Percentiles rank a stretch among this genome's conserved stretches.
Conservation (phyloP, 2,113 vertebrate species). For the Chlamydotis undulata region DNA sequence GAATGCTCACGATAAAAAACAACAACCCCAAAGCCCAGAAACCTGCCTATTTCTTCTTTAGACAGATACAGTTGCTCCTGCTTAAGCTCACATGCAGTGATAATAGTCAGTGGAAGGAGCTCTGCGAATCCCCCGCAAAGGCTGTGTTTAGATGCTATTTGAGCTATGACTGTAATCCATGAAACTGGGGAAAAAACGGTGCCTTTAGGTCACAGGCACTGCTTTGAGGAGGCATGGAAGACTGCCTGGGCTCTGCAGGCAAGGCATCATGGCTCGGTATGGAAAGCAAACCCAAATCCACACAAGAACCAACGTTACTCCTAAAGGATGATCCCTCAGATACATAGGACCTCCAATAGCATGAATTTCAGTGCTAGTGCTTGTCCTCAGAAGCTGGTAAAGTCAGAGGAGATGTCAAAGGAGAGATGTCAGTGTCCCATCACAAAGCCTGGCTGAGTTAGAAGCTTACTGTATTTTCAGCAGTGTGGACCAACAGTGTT, state of each 20-base stretch:
- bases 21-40: not conserved
- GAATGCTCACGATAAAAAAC: not conserved
- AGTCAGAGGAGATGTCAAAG: not conserved
- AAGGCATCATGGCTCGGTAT: not conserved
- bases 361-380: not conserved
- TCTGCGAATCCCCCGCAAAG: not conserved
- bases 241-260: not conserved
- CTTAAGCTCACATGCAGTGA: not conserved
- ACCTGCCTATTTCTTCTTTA: not conserved
- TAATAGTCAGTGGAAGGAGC: not conserved
- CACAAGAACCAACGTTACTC: not conserved
- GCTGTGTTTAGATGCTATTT: accelerated
- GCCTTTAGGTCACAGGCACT: not conserved
- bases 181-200: not conserved
- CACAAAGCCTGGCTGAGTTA: not conserved
- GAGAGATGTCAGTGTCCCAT: not conserved
- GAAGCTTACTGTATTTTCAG: not conserved
- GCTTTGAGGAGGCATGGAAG: not conserved
- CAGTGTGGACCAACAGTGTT: not conserved
- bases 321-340: not conserved
- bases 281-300: not conserved
- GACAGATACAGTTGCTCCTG: not conserved
- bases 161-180: not conserved
- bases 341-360: accelerated
- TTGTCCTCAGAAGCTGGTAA: not conserved